A percentile compares a stretch with the other conserved stretches of the same genome.
These are phyloP conservation scores for Coregonus clupeaformis DNA, from an alignment of 2,113 vertebrate genomes.

Conservation along the genomic window DNA sequence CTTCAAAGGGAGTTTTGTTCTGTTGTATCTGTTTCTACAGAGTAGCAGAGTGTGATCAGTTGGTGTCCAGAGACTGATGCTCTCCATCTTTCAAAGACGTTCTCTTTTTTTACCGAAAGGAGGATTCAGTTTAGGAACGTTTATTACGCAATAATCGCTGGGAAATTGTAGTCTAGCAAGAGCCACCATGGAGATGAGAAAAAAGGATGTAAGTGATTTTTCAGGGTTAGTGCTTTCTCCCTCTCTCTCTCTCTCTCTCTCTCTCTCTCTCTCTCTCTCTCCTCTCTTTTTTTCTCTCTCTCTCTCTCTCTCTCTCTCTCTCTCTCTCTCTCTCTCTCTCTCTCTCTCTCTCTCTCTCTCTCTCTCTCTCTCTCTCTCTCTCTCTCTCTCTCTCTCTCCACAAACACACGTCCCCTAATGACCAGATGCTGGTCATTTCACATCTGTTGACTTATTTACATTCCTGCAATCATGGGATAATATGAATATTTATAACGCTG, in stretches of 20 bases:
- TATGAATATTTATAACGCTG: slow-evolving; percentile 58
- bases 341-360: slow-evolving; percentile 12
- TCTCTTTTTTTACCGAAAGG: neutral
- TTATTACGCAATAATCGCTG: neutral
- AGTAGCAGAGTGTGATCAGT: too few relatives aligned
- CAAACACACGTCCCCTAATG: slow-evolving; percentile 23
- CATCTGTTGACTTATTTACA: slow-evolving; percentile 64
- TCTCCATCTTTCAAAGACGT: slow-evolving; percentile 33
- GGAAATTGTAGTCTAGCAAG: neutral
- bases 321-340: slow-evolving; percentile 4
- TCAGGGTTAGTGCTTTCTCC: slow-evolving; percentile 17
- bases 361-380: neutral
- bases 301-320: too few relatives aligned
- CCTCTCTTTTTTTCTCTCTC: too few relatives aligned
- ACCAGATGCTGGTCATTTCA: slow-evolving; percentile 63
- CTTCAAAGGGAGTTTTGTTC: too few relatives aligned
- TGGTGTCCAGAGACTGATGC: slow-evolving; percentile 33
- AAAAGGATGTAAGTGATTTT: slow-evolving; percentile 24
- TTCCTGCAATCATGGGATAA: slow-evolving; percentile 50
- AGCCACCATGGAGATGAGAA: neutral
- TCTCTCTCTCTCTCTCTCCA: slow-evolving; percentile 3
- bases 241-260: too few relatives aligned
- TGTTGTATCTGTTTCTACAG: too few relatives aligned
- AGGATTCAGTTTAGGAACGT: neutral
- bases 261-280: too few relatives aligned